Percentiles rank a stretch among this genome's conserved stretches.
Evolutionary conservation across 2,797 vertebrate species (phyloP).

Genomic region (Enteromius fasciolatus): DNA sequence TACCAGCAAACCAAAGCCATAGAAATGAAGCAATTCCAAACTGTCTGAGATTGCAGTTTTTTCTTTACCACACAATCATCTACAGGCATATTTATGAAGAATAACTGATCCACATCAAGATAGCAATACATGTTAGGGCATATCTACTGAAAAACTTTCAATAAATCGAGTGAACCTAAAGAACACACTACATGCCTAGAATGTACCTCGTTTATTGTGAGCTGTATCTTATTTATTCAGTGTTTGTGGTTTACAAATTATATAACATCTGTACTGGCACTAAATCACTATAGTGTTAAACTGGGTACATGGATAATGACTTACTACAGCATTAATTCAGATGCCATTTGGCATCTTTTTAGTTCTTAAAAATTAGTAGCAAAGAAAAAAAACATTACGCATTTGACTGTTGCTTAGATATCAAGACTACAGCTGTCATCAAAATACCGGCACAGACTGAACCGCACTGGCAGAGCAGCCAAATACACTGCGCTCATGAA

Average conservation of each 20-base stretch:
- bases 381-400: not conserved
- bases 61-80: not conserved
- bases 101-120: not conserved
- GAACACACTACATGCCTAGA: not conserved
- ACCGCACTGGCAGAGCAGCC: constrained; percentile 15
- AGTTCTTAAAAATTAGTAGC: not conserved
- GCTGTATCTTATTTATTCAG: too few species aligned
- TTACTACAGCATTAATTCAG: not conserved
- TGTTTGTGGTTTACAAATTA: not conserved
- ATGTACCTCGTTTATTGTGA: not conserved
- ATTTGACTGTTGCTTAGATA: not conserved
- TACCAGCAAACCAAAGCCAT: not conserved
- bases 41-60: not conserved
- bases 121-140: constrained; percentile 41
- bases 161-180: not conserved
- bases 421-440: constrained; percentile 44
- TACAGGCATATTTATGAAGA: not conserved
- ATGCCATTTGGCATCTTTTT: not conserved
- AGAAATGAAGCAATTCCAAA: not conserved
- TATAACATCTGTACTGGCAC: not conserved
- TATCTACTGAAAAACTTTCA: not conserved
- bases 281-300: not conserved
- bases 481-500: constrained; percentile 43
- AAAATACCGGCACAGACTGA: constrained; percentile 30
- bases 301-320: not conserved